phyloP scores from a whole-genome alignment of 2,113 vertebrate genomes.

The Trogon surrucura region DNA sequence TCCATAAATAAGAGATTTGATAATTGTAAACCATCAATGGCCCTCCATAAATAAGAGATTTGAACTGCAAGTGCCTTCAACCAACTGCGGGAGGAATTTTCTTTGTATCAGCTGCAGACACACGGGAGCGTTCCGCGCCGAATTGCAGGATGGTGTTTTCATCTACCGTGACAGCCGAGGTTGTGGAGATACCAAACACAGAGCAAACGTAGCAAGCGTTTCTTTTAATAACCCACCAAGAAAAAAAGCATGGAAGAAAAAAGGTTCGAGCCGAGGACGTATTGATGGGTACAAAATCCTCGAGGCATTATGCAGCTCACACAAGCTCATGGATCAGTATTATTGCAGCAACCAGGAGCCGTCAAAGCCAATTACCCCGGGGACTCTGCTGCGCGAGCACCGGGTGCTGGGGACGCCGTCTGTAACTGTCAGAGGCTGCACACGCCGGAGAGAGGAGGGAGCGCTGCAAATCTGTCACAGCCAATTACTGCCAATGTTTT shows the following conservation, averaged over 20 bases:
- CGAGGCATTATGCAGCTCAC: slow-evolving; percentile 79
- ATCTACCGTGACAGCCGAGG: slow-evolving; percentile 81
- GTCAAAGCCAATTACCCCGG: slow-evolving; percentile 81
- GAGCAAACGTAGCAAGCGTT: slow-evolving; percentile 75
- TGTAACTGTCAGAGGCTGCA: slow-evolving; percentile 52
- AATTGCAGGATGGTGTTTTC: slow-evolving; percentile 68
- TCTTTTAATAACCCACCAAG: slow-evolving; percentile 86
- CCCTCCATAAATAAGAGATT: not conserved
- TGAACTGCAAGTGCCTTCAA: not conserved
- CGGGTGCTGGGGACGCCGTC: slow-evolving; percentile 33
- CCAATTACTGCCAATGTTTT: slow-evolving; percentile 79
- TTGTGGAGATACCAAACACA: slow-evolving; percentile 79
- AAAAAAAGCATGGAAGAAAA: slow-evolving; percentile 61
- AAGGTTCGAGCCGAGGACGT: slow-evolving; percentile 58
- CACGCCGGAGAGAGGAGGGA: not conserved
- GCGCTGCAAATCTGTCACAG: slow-evolving; percentile 64
- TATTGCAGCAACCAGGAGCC: slow-evolving; percentile 75
- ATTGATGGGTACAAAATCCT: slow-evolving; percentile 78
- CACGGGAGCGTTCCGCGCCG: slow-evolving; percentile 5
- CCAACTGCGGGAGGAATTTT: not conserved
- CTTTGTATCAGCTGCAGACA: slow-evolving; percentile 45
- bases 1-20: not conserved
- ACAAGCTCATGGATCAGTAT: slow-evolving; percentile 75
- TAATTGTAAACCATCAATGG: not conserved
- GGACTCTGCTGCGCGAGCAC: slow-evolving; percentile 43